Conservation (phyloP, 2,113 vertebrate genomes). For the Proteles cristata region DNA sequence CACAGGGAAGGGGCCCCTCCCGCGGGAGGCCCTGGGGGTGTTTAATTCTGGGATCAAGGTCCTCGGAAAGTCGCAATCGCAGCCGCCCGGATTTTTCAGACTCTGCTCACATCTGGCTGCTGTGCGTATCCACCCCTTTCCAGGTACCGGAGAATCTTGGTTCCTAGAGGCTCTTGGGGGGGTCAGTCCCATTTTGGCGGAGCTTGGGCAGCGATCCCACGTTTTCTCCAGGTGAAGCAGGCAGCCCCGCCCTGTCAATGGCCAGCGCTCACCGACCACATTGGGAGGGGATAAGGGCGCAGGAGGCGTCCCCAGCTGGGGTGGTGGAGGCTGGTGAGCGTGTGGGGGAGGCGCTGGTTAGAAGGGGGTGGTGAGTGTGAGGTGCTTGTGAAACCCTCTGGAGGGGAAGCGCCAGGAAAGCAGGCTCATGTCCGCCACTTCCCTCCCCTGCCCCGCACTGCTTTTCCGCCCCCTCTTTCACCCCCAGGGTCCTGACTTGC, state of each 20-base stretch:
- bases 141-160: neutral
- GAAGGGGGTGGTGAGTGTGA: neutral
- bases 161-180: neutral
- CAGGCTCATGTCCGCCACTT: rapidly evolving
- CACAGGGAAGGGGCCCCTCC: neutral
- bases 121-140: neutral
- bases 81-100: neutral
- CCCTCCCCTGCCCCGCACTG: neutral
- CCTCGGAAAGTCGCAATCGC: neutral
- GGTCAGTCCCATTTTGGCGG: neutral
- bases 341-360: neutral
- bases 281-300: rapidly evolving
- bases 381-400: neutral
- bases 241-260: neutral
- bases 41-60: rapidly evolving
- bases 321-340: neutral
- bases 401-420: neutral
- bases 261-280: rapidly evolving
- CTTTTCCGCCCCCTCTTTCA: neutral
- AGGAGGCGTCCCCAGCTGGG: neutral
- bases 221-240: neutral
- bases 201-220: neutral
- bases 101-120: neutral
- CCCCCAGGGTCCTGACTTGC: rapidly evolving
- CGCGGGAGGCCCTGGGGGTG: neutral